These are phyloP conservation scores for Wiebesia pumilae DNA, from an alignment of 1,140 invertebrate species.

Conservation along the genomic window DNA sequence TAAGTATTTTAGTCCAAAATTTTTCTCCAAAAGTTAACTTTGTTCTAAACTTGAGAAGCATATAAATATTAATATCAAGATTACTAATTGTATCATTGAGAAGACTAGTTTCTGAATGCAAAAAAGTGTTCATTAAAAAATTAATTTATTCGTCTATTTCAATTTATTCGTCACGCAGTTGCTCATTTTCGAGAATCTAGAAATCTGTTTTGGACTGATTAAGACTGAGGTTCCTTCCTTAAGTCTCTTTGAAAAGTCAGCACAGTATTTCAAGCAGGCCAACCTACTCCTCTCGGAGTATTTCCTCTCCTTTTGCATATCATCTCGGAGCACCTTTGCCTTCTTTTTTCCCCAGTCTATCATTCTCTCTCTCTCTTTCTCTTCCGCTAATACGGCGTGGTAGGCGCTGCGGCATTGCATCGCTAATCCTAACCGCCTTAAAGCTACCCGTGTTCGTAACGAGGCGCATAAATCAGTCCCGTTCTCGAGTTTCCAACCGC, in stretches of 20 bases:
- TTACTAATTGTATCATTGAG: too few species aligned
- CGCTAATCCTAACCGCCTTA: constrained; percentile 54
- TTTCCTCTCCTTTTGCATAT: constrained; percentile 3
- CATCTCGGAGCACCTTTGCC: constrained; percentile 40
- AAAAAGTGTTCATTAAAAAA: too few species aligned
- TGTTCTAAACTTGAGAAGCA: too few species aligned
- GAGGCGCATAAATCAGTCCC: constrained; percentile 55
- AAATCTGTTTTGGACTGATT: background rate
- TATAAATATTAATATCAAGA: too few species aligned
- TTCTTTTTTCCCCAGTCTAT: background rate
- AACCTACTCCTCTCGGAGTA: constrained; percentile 39
- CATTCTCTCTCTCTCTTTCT: constrained; percentile 6
- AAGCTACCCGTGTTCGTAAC: constrained; percentile 55
- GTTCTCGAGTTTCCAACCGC: constrained; percentile 50
- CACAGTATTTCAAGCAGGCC: background rate
- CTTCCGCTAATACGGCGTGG: constrained; percentile 25
- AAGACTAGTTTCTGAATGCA: too few species aligned
- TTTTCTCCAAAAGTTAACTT: too few species aligned
- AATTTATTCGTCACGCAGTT: too few species aligned
- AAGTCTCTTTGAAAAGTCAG: background rate
- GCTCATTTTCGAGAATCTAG: too few species aligned
- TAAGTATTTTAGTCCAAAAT: too few species aligned
- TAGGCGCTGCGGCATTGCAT: constrained; percentile 38
- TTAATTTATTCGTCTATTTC: too few species aligned
- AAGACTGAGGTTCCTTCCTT: too few species aligned